Evolutionary conservation across 2,888 invertebrate genomes (phyloP).

Genomic region (Heteropelma amictum): DNA sequence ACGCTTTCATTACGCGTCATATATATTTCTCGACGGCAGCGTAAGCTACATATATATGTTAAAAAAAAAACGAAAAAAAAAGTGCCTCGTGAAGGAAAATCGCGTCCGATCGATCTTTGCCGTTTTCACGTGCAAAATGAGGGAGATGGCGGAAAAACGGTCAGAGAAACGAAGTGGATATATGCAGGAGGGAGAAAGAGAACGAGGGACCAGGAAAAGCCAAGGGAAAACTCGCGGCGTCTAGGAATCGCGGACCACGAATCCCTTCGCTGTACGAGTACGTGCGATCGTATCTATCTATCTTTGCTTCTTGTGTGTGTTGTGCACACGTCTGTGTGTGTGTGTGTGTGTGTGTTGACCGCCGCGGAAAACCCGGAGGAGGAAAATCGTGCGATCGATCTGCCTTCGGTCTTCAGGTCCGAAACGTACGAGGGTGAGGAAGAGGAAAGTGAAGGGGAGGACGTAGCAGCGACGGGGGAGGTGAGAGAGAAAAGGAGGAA

Average conservation of each 20-base stretch:
- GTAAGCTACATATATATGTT: constrained; percentile 9
- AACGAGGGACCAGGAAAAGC: constrained; percentile 43
- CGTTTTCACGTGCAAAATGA: constrained; percentile 60
- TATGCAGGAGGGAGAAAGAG: constrained; percentile 35
- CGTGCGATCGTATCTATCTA: constrained; percentile 42
- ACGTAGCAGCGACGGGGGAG: constrained; percentile 29
- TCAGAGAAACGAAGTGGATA: constrained; percentile 39
- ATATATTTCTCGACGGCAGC: constrained; percentile 30
- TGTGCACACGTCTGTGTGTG: constrained; percentile 13
- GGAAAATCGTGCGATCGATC: constrained; percentile 78
- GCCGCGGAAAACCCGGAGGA: constrained; percentile 76
- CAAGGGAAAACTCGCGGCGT: constrained; percentile 68
- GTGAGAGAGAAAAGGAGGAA: constrained; percentile 45
- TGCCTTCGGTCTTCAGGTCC: constrained; percentile 76
- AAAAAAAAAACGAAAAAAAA: constrained; percentile 28
- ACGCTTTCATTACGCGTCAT: constrained; percentile 10
- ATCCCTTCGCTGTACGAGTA: constrained; percentile 48
- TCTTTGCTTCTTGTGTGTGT: background rate
- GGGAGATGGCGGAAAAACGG: constrained; percentile 51
- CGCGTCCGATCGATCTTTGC: constrained; percentile 59
- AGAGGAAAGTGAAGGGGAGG: constrained; percentile 39
- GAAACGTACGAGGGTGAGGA: constrained; percentile 67
- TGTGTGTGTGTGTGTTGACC: constrained; percentile 66
- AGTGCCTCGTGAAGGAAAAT: constrained; percentile 48
- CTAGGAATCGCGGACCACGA: constrained; percentile 66